Evolutionary conservation across 2,797 vertebrate genomes (phyloP).

Genomic region (Hemitrygon akajei): DNA sequence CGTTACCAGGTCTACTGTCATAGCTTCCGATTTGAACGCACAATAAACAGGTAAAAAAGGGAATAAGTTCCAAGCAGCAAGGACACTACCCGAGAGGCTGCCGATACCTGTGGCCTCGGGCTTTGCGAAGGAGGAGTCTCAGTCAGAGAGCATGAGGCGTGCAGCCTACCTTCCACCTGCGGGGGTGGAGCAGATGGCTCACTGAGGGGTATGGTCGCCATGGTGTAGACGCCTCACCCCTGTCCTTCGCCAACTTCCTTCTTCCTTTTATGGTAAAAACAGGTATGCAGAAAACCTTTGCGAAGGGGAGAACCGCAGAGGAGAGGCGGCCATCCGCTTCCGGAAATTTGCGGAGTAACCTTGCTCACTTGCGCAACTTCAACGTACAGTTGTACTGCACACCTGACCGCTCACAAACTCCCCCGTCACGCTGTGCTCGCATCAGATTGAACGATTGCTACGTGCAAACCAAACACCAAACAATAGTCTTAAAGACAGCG

Average conservation of each 20-base stretch:
- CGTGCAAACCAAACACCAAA: not conserved
- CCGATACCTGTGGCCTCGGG: conserved; percentile 4
- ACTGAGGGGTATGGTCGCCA: not conserved
- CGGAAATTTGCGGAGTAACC: not conserved
- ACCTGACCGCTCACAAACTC: not conserved
- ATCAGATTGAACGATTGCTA: not conserved
- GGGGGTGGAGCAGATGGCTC: not conserved
- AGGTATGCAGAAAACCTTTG: conserved; percentile 59
- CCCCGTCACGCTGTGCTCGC: not conserved
- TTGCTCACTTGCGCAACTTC: not conserved
- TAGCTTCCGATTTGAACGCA: not conserved
- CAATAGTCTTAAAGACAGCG: too few species aligned
- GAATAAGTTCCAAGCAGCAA: not conserved
- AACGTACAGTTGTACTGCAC: not conserved
- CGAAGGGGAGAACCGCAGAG: too few species aligned
- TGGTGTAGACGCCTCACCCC: not conserved
- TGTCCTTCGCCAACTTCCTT: conserved; percentile 69
- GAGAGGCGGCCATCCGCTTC: not conserved
- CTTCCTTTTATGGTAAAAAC: conserved; percentile 72
- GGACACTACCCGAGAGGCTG: not conserved
- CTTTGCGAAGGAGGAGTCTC: not conserved
- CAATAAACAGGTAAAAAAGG: not conserved
- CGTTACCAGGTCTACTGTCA: not conserved
- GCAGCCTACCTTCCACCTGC: not conserved
- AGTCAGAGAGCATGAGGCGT: not conserved